A percentile compares a stretch with the other conserved stretches of the same genome.
These are phyloP conservation scores for Phasia obesa DNA, from an alignment of 2,888 invertebrate species.

Conservation along the genomic window DNA sequence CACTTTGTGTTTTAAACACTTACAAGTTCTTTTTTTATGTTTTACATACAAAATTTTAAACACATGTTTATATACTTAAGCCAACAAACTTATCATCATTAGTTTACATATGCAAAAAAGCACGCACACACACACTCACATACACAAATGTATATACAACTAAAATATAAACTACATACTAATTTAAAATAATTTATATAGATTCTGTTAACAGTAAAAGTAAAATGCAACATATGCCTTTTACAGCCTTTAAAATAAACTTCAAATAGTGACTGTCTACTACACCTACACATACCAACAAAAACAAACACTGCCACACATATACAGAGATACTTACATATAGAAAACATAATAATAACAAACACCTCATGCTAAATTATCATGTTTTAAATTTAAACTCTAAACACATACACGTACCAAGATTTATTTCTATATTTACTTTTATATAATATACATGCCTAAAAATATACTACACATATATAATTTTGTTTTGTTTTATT, in stretches of 20 bases:
- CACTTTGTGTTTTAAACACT: slow-evolving; percentile 75
- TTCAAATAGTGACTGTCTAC: slow-evolving; percentile 69
- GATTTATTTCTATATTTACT: slow-evolving; percentile 17
- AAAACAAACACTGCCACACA: slow-evolving; percentile 23
- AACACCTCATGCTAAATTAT: slow-evolving; percentile 54
- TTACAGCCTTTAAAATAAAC: slow-evolving; percentile 70
- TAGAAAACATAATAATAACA: slow-evolving; percentile 52
- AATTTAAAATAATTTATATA: slow-evolving; percentile 62
- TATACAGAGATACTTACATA: slow-evolving; percentile 3
- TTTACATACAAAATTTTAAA: slow-evolving; percentile 30
- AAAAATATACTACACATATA: slow-evolving; percentile 40
- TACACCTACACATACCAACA: slow-evolving; percentile 42
- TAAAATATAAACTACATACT: slow-evolving; percentile 42
- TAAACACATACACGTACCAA: background rate
- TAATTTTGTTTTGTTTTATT: slow-evolving; percentile 28
- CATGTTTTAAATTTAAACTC: slow-evolving; percentile 49
- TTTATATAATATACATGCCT: slow-evolving; percentile 32
- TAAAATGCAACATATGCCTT: slow-evolving; percentile 66
- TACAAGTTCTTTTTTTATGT: slow-evolving; percentile 28
- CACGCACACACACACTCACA: background rate
- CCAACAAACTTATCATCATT: slow-evolving; percentile 12
- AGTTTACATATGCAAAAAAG: slow-evolving; percentile 4
- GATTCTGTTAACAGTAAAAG: slow-evolving; percentile 47
- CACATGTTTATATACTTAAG: slow-evolving; percentile 43
- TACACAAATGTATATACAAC: background rate